Evolutionary conservation across 2,797 vertebrate species (phyloP).

Genomic region (Rhincodon typus): DNA sequence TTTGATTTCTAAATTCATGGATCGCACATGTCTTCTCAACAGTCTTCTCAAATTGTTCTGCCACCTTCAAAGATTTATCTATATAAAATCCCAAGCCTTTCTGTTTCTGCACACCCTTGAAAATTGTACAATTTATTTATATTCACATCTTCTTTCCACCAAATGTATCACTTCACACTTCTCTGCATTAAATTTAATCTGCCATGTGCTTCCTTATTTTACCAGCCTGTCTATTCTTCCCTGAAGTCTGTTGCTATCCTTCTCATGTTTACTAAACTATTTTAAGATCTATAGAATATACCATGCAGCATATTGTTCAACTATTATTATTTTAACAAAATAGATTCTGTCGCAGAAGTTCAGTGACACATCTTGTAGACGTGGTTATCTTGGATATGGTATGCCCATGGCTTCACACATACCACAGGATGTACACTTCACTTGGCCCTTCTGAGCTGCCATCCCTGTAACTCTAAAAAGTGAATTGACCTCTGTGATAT

Average conservation of each 20-base stretch:
- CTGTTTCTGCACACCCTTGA: not conserved
- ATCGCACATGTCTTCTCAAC: not conserved
- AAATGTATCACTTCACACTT: slow-evolving; percentile 19
- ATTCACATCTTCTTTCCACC: not conserved
- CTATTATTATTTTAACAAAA: no score
- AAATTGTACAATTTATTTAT: not conserved
- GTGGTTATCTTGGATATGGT: no score
- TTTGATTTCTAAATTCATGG: not conserved
- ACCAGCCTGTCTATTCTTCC: not conserved
- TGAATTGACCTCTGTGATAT: no score
- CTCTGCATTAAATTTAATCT: not conserved
- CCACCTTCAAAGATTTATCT: not conserved
- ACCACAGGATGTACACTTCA: no score
- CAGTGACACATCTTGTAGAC: no score
- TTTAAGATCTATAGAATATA: not conserved
- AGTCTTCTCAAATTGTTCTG: not conserved
- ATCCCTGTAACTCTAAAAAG: no score
- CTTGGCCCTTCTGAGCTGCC: no score
- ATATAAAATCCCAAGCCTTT: not conserved
- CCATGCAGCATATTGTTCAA: no score
- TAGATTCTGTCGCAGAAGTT: no score
- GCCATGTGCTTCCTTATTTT: not conserved
- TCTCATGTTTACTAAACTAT: not conserved
- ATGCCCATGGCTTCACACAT: no score
- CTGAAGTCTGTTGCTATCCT: no score